A percentile compares a stretch with the other conserved stretches of the same genome.
Evolutionary conservation across 2,113 vertebrate genomes (phyloP).

Genomic region (Osmerus eperlanus): DNA sequence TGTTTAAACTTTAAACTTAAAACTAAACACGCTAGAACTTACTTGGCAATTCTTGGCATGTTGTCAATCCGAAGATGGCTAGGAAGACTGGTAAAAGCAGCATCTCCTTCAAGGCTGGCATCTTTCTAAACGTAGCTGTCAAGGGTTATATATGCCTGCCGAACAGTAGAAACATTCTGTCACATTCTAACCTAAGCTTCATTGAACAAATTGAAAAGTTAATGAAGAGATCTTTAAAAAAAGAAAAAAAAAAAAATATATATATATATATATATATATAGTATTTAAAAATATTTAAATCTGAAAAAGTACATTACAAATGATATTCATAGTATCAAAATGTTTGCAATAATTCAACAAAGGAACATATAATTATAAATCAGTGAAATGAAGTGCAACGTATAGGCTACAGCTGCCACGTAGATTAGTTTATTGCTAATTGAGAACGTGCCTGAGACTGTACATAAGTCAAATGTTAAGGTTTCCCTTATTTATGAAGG

Average conservation of each 20-base stretch:
- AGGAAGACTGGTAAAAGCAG: constrained; percentile 59
- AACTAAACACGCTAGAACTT: constrained; percentile 47
- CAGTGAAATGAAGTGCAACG: no score
- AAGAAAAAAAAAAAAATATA: no score
- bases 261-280: neutral
- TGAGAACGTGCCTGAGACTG: no score
- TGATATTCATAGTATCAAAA: no score
- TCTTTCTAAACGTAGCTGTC: constrained; percentile 43
- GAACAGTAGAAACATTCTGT: constrained; percentile 12
- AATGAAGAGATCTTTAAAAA: constrained; percentile 2
- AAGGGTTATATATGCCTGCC: constrained; percentile 57
- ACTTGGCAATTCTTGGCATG: constrained; percentile 68
- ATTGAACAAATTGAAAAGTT: neutral
- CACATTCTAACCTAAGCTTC: neutral
- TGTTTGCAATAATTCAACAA: no score
- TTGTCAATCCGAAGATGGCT: constrained; percentile 46
- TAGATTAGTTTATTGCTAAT: no score
- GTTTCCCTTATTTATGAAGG: neutral
- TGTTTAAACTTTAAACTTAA: no score
- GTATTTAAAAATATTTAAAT: neutral
- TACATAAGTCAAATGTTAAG: no score
- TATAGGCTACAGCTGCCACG: no score
- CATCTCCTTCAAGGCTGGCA: constrained; percentile 50
- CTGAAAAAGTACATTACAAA: no score
- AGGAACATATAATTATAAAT: no score